phyloP scores from a whole-genome alignment of 2,113 vertebrate genomes.

The Phaethon lepturus region DNA sequence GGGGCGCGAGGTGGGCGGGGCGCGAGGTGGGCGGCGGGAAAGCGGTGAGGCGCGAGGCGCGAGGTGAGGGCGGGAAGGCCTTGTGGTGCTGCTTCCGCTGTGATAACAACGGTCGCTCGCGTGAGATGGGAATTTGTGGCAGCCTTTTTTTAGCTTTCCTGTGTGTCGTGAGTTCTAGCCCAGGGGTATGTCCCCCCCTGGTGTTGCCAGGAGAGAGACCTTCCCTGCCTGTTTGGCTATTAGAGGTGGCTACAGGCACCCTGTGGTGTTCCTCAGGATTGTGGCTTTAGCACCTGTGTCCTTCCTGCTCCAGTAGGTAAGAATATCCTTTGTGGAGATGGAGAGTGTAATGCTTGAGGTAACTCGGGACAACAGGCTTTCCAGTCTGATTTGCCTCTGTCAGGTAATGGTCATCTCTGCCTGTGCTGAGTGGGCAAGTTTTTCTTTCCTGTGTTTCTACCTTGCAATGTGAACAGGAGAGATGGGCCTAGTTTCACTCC shows the following conservation, averaged over 20 bases:
- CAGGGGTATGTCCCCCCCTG: rapidly evolving
- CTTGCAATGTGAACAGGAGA: not conserved
- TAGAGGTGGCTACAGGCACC: not conserved
- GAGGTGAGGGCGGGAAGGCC: not conserved
- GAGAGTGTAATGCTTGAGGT: not conserved
- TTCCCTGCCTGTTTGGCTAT: not conserved
- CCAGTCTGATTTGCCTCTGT: rapidly evolving
- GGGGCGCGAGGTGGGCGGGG: not conserved
- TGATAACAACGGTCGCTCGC: rapidly evolving
- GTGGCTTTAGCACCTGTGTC: not conserved
- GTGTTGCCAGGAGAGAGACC: no score
- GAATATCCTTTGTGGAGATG: not conserved
- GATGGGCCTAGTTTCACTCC: rapidly evolving
- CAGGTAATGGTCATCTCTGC: rapidly evolving
- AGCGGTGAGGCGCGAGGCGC: not conserved
- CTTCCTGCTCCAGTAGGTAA: rapidly evolving
- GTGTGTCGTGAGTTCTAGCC: rapidly evolving
- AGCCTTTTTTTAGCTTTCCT: rapidly evolving
- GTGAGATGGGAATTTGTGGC: rapidly evolving
- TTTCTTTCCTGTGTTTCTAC: rapidly evolving
- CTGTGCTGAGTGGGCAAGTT: not conserved
- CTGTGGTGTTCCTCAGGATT: no score
- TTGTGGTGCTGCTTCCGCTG: rapidly evolving
- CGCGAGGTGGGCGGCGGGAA: not conserved
- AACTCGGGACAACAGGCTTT: rapidly evolving